These are phyloP conservation scores for Rotaria magnacalcarata DNA, from an alignment of 2,888 invertebrate species.

Conservation along the genomic window DNA sequence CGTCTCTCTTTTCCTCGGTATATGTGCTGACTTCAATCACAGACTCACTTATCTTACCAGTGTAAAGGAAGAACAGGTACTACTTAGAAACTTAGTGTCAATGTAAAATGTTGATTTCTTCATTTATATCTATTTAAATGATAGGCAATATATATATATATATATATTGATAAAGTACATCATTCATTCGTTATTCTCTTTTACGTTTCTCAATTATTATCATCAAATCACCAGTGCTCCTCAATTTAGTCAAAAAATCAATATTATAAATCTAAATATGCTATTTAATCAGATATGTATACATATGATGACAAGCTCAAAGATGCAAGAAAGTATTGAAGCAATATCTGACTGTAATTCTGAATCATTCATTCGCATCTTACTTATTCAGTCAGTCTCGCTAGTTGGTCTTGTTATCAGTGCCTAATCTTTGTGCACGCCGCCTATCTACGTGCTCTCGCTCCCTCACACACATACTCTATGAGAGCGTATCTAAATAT, in stretches of 20 bases:
- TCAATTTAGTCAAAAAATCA: conserved; percentile 14
- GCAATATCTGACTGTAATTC: background rate
- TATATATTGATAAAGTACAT: background rate
- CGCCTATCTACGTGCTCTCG: background rate
- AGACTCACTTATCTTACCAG: background rate
- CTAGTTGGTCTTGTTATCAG: conserved; percentile 21
- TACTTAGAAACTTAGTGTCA: background rate
- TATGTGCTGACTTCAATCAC: conserved; percentile 10
- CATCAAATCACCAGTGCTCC: background rate
- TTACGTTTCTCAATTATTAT: background rate
- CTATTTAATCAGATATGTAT: conserved; percentile 15
- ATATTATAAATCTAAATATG: conserved; percentile 20
- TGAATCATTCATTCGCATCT: conserved; percentile 9
- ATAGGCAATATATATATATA: background rate
- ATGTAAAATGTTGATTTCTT: background rate
- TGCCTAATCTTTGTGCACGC: conserved; percentile 20
- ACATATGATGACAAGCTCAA: background rate
- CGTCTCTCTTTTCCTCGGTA: background rate
- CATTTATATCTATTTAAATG: background rate
- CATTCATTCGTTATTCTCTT: background rate
- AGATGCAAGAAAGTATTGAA: conserved; percentile 22
- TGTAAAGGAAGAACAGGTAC: background rate
- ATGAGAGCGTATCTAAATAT: conserved; percentile 9
- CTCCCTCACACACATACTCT: background rate
- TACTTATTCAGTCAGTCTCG: conserved; percentile 8